These are phyloP conservation scores for Amiota communis DNA, from an alignment of 2,888 invertebrate species.

Conservation along the genomic window DNA sequence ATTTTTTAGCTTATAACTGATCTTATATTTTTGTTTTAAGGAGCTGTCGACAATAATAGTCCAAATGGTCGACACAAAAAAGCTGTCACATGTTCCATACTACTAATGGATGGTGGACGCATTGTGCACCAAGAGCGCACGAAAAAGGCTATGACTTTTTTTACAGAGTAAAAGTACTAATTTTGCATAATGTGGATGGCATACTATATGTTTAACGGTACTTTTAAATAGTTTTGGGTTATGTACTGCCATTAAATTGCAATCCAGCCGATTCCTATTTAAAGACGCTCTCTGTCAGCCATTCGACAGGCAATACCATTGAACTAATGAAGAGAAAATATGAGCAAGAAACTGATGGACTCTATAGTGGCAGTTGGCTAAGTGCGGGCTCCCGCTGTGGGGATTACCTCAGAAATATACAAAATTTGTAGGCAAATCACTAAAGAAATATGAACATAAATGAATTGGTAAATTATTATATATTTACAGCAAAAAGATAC, in stretches of 20 bases:
- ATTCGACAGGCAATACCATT: constrained; percentile 64
- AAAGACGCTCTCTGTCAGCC: constrained; percentile 75
- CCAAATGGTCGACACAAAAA: constrained; percentile 73
- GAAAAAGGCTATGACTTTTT: constrained; percentile 80
- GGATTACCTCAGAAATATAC: constrained; percentile 61
- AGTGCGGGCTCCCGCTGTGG: constrained; percentile 58
- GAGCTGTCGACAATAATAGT: constrained; percentile 58
- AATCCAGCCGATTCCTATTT: constrained; percentile 92
- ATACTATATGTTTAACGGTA: neutral
- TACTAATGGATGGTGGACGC: constrained; percentile 84
- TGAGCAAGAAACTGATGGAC: constrained; percentile 62
- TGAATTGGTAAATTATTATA: neutral
- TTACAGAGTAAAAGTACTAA: constrained; percentile 77
- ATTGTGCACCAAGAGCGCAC: constrained; percentile 86
- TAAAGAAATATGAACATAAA: neutral
- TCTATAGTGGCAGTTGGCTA: constrained; percentile 68
- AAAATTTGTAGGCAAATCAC: constrained; percentile 59
- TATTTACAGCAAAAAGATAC: constrained; percentile 63
- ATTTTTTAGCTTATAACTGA: constrained; percentile 83
- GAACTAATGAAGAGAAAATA: constrained; percentile 61
- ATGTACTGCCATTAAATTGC: constrained; percentile 82
- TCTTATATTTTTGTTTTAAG: constrained; percentile 87
- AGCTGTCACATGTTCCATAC: constrained; percentile 89
- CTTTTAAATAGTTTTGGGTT: constrained; percentile 75
- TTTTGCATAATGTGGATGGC: neutral